Conservation (phyloP, 2,797 vertebrate genomes). For the Enteromius treurensis region DNA sequence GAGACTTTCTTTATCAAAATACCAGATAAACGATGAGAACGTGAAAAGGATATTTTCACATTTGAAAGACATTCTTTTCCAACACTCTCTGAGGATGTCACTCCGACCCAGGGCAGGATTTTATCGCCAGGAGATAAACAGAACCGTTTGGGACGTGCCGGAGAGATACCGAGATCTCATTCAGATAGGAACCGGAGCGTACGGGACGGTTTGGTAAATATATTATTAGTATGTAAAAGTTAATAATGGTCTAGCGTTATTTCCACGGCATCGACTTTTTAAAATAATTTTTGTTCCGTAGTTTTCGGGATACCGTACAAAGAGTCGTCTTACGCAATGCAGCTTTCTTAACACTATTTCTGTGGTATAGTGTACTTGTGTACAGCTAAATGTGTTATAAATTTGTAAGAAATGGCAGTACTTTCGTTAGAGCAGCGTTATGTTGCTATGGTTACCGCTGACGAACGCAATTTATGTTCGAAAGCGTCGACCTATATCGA, state of each 20-base stretch:
- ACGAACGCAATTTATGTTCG: background rate
- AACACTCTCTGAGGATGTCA: constrained; percentile 74
- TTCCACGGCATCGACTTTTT: background rate
- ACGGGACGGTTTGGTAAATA: constrained; percentile 93
- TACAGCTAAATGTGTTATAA: background rate
- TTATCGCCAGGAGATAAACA: constrained; percentile 89
- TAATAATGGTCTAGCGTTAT: background rate
- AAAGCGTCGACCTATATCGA: background rate
- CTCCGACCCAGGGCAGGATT: constrained; percentile 81
- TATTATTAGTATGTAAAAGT: background rate
- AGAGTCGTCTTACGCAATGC: background rate
- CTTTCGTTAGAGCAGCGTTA: too few relatives aligned
- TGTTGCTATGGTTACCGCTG: constrained; percentile 8
- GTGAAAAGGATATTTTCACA: background rate
- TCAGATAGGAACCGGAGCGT: constrained; percentile 92
- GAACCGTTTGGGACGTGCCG: constrained; percentile 90
- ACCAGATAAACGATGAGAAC: constrained; percentile 10
- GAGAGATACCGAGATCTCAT: constrained; percentile 88
- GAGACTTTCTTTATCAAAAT: background rate
- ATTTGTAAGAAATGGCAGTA: background rate
- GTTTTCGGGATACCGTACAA: background rate
- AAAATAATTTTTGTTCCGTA: background rate
- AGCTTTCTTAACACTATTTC: background rate
- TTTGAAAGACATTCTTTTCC: constrained; percentile 22
- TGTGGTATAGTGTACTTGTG: background rate